These are phyloP conservation scores for Lamellibrachia columna DNA, from an alignment of 2,888 invertebrate genomes.

Conservation along the genomic window DNA sequence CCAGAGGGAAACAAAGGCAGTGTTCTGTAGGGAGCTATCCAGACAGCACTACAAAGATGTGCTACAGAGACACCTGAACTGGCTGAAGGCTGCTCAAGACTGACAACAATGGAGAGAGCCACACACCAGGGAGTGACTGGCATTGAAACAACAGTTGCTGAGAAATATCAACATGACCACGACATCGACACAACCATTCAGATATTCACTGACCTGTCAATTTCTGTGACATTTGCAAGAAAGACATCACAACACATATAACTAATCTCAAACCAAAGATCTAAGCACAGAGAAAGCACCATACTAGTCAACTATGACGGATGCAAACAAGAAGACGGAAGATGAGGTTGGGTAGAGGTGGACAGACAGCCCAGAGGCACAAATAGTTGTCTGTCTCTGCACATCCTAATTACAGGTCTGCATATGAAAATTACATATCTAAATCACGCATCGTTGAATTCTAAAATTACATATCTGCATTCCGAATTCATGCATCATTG, in stretches of 20 bases:
- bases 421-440: not conserved
- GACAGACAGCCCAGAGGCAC: not conserved
- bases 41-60: too few species aligned
- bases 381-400: not conserved
- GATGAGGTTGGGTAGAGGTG: not conserved
- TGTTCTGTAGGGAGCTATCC: too few species aligned
- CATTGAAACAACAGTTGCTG: too few species aligned
- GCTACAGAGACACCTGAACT: too few species aligned
- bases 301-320: not conserved
- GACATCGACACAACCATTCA: too few species aligned
- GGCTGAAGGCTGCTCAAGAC: too few species aligned
- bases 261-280: not conserved
- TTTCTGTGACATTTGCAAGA: not conserved
- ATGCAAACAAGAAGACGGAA: not conserved
- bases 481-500: not conserved
- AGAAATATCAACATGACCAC: too few species aligned
- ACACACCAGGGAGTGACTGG: too few species aligned
- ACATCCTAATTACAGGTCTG: not conserved
- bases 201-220: not conserved
- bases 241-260: not conserved
- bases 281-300: not conserved
- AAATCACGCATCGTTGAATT: not conserved
- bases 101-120: too few species aligned
- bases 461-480: not conserved
- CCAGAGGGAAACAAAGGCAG: too few species aligned